Percentiles rank a stretch among this genome's conserved stretches.
phyloP scores from a whole-genome alignment of 2,888 invertebrate genomes.

The Pterobdella sp. region DNA sequence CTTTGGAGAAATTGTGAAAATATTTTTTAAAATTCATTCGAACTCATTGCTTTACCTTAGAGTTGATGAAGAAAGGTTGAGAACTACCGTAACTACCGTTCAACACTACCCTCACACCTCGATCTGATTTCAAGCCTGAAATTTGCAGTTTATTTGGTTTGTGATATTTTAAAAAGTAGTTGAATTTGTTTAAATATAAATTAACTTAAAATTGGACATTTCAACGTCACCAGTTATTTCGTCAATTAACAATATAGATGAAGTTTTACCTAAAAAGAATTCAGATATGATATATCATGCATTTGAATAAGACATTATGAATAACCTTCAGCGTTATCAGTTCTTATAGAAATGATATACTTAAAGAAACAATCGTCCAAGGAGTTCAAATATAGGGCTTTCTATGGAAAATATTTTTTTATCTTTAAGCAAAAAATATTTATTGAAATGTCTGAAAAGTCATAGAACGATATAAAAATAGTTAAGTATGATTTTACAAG shows the following conservation, averaged over 20 bases:
- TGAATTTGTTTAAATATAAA: too few relatives aligned
- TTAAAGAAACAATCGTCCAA: background rate
- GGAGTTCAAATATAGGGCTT: background rate
- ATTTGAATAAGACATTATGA: background rate
- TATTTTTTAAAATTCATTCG: background rate
- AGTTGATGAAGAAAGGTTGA: constrained; percentile 2
- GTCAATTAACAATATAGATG: background rate
- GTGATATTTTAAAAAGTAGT: too few relatives aligned
- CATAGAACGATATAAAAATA: too few relatives aligned
- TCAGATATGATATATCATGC: too few relatives aligned
- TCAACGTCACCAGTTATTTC: too few relatives aligned
- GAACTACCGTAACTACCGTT: background rate
- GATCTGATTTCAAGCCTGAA: background rate
- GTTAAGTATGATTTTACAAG: too few relatives aligned
- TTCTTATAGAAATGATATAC: background rate
- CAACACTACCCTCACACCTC: constrained; percentile 7
- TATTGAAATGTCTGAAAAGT: too few relatives aligned
- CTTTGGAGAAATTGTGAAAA: background rate
- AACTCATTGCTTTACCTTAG: background rate
- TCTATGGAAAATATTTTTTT: too few relatives aligned
- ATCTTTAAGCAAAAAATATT: too few relatives aligned
- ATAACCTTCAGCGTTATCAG: background rate
- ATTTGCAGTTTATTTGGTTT: too few relatives aligned
- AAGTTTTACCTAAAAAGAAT: too few relatives aligned
- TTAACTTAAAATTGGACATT: background rate